Evolutionary conservation across 2,888 invertebrate genomes (phyloP), one percentile per base, ranked within the genome.

Genomic region (Nezara viridula): DNA sequence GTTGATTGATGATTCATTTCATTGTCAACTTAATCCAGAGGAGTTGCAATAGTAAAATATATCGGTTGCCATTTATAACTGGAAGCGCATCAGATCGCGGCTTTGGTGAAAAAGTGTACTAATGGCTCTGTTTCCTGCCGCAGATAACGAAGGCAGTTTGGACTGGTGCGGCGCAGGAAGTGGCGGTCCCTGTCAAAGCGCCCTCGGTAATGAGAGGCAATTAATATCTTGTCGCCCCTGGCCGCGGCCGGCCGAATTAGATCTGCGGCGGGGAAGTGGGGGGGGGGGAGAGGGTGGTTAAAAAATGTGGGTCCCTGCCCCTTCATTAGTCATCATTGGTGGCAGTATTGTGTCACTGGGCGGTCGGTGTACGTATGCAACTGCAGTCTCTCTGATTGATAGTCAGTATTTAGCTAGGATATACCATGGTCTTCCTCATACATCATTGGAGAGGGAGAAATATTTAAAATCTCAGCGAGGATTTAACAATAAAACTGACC

Each of bases 211-310:
- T 86, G 86, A 86, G 86, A 37, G 55, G 37, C 86, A 55, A 86
- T 86, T 86, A 86, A 86, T 86, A 86, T 86, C 55, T 40, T 86
- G 52, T 55, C 86, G 44, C 81, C 81, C 47, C 81, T 81, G n/a
- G 44, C 44, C 47, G 44, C 81, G 24, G n/a, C 14, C 81, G 44
- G 21, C 77, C 77, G 77, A 77, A 40, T 77, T 77, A 81, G 21
- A 44, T 44, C 44, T 44, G 44, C 44, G 44, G 44, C 21, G 81
- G 81, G n/a, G 81, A 37, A 24, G 21, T 5, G 44, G 40, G 21
- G 44, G 81, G 44, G 81, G 37, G 40, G 24, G 81, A 44, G 44
- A 44, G 66, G 77, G 21, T 5, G 81, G 37, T n/a, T 81, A 44
- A 44, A 81, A 81, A 81, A 44, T 44, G n/a, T 81, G 5, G 44